Conservation (phyloP, 1,140 invertebrate species). For the Anagrus nilaparvatae region DNA sequence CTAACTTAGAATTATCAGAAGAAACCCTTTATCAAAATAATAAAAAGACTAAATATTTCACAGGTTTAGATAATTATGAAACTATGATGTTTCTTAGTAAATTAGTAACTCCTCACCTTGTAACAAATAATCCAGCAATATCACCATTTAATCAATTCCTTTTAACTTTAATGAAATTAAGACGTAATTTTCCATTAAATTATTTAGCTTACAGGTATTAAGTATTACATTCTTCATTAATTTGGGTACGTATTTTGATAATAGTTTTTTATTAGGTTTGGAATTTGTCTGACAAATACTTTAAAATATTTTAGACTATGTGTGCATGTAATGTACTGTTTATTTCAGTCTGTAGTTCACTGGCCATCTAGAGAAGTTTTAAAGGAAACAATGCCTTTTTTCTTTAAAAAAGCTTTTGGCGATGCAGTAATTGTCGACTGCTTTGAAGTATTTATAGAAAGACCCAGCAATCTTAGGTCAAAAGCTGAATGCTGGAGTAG, state of each 20-base stretch:
- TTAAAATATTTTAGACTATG: neutral
- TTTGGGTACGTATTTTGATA: no score
- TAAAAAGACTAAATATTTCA: constrained; percentile 6
- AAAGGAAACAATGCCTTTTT: constrained; percentile 3
- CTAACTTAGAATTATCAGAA: neutral
- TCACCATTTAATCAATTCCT: constrained; percentile 2
- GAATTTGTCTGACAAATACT: neutral
- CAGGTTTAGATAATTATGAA: constrained; percentile 5
- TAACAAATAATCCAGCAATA: neutral
- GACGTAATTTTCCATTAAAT: constrained; percentile 3
- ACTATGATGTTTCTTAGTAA: neutral
- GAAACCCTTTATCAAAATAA: neutral
- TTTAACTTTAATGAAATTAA: constrained; percentile 4
- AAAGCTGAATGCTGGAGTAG: constrained; percentile 12
- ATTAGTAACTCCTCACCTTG: neutral
- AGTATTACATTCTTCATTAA: no score
- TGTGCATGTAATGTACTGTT: constrained; percentile 1
- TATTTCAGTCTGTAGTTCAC: neutral
- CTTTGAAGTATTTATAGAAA: constrained; percentile 19
- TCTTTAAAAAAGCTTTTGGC: constrained; percentile 6
- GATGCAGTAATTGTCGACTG: constrained; percentile 18
- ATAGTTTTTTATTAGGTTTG: constrained; percentile 5
- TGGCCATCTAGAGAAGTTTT: constrained; percentile 5
- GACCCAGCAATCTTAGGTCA: constrained; percentile 3
- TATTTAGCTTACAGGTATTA: constrained; percentile 7